Conservation (phyloP, 2,888 invertebrate species). For the Caenorhabditis auriculariae region DNA sequence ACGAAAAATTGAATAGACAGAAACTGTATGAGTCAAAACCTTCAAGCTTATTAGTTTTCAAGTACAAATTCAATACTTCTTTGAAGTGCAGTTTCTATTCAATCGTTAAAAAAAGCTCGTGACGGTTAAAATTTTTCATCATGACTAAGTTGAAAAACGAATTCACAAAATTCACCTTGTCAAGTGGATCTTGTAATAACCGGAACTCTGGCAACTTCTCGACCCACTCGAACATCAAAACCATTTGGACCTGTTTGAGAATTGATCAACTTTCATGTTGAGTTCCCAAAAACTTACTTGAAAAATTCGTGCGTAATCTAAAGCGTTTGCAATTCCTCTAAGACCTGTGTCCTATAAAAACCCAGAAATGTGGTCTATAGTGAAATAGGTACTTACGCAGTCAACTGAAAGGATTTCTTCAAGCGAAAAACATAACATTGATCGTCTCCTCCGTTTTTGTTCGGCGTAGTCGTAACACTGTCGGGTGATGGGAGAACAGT, state of each 20-base stretch:
- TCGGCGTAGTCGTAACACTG: conserved; percentile 40
- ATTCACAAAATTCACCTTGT: conserved; percentile 46
- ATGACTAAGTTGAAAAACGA: no score
- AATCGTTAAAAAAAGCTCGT: no score
- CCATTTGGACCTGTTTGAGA: conserved; percentile 36
- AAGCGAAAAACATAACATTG: conserved; percentile 55
- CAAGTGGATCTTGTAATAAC: conserved; percentile 40
- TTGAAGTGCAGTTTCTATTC: no score
- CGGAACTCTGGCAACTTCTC: conserved; percentile 56
- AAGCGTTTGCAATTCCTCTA: conserved; percentile 25
- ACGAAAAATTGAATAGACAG: neutral
- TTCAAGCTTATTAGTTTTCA: no score
- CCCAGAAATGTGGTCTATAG: neutral
- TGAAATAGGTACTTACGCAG: conserved; percentile 10
- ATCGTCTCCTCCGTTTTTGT: conserved; percentile 50
- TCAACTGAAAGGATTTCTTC: conserved; percentile 50
- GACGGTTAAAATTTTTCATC: no score
- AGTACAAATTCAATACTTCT: no score
- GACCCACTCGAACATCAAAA: conserved; percentile 61
- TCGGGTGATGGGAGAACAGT: conserved; percentile 16
- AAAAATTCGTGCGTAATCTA: conserved; percentile 32
- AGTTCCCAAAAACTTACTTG: conserved; percentile 3
- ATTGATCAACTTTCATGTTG: neutral
- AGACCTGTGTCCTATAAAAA: conserved; percentile 30
- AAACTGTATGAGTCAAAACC: neutral